Percentiles rank a stretch among this genome's conserved stretches.
These are phyloP conservation scores for Eurypyga helias DNA, from an alignment of 2,113 vertebrate species.

Conservation along the genomic window DNA sequence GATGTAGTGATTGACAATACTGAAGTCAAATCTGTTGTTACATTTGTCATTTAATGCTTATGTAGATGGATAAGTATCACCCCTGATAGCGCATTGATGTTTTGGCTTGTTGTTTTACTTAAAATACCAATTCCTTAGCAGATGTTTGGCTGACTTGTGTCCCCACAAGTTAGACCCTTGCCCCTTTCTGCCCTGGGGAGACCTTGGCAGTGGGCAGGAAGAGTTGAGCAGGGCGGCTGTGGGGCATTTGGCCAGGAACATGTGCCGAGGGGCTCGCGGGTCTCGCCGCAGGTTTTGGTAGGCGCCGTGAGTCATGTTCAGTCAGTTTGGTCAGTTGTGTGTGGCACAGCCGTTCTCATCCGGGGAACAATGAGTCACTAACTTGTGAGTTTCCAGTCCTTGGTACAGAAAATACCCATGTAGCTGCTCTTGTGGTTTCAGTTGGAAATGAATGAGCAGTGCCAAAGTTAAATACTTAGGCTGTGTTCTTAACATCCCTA, in stretches of 20 bases:
- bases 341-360: neutral
- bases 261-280: rapidly evolving
- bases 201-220: neutral
- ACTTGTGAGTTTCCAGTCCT: conserved; percentile 52
- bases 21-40: neutral
- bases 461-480: neutral
- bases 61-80: neutral
- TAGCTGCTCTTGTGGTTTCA: neutral
- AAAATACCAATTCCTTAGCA: neutral
- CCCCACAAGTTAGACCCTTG: neutral
- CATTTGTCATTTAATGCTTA: neutral
- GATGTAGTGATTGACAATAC: neutral
- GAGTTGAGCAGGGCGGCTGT: rapidly evolving
- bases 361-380: neutral
- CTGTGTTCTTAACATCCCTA: neutral
- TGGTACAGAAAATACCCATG: neutral
- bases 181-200: neutral
- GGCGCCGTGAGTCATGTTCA: neutral
- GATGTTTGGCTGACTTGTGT: neutral
- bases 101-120: neutral
- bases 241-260: neutral
- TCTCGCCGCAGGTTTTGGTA: neutral
- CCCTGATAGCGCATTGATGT: neutral
- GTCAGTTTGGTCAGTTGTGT: neutral
- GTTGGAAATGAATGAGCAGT: neutral